Evolutionary conservation across 2,797 vertebrate genomes (phyloP), one percentile per base, ranked within the genome.

Genomic region (Eutrigla gurnardus): DNA sequence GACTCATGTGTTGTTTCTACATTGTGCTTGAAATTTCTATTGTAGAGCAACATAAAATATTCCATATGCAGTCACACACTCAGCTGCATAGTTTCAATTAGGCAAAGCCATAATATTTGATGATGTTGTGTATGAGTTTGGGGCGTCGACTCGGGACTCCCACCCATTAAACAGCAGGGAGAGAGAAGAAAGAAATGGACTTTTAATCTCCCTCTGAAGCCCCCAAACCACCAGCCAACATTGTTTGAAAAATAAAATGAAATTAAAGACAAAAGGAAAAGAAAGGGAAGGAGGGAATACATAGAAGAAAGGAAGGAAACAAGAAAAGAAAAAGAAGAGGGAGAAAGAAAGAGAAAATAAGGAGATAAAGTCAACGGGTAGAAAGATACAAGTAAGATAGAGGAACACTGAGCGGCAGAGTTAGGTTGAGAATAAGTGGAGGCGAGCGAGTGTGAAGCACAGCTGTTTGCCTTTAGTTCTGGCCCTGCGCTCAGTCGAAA

Each of bases 401-500:
- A 59, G 33, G 1, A 9, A 35, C 3, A 69, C 18, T 32, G 42
- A 64, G 12, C 33, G 73, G 14, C 32, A 13, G 66, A 75, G 40
- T 39, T 66, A 59, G 70, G 39, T 17, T 62, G 70, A 62, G 37
- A 69, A 14, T 60, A 2, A 73, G 70, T 36, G 67, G 18, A 54
- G 61, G 75, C 64, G 65, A 70, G 72, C 35, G 81, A 75, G 68
- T 70, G 83, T 58, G 76, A 69, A 53, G 77, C 85, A 83, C 93
- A 94, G 93, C 92, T 93, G 94, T 91, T 94, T 91, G 92, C 86
- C 88, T 94, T 95, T 94, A 95, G 92, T 93, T 95, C 92, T 92
- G 91, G 88, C 84, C 83, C 69, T 39, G 82, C 43, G 14, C 86
- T 80, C 77, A 59, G 70, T 93, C 86, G 75, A 93, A 88, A 89